Conservation (phyloP, 2,888 invertebrate genomes). For the Dioctria linearis region DNA sequence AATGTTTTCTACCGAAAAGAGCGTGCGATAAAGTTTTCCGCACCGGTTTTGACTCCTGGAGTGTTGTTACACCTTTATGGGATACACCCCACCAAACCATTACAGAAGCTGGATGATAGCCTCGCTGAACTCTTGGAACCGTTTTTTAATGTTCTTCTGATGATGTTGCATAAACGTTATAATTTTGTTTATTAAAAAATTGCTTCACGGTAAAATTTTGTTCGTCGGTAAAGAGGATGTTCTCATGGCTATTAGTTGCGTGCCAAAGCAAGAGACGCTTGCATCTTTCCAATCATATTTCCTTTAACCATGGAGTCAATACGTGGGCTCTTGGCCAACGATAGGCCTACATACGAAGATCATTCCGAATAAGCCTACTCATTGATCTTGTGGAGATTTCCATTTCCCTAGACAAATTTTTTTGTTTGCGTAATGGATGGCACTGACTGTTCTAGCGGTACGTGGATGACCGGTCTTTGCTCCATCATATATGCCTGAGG, state of each 20-base stretch:
- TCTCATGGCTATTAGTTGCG: constrained; percentile 1
- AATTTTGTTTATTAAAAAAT: constrained; percentile 1
- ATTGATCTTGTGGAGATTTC: constrained; percentile 6
- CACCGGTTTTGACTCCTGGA: too few relatives aligned
- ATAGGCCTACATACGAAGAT: neutral
- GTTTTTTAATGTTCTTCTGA: neutral
- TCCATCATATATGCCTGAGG: constrained; percentile 2
- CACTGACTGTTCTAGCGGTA: neutral
- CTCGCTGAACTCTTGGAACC: neutral
- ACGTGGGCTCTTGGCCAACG: neutral
- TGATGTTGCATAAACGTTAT: neutral
- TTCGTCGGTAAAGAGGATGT: constrained; percentile 20
- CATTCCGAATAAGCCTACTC: neutral
- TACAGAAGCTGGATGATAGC: neutral
- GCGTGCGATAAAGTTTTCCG: neutral
- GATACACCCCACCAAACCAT: too few relatives aligned
- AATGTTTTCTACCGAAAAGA: neutral
- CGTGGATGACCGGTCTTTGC: neutral
- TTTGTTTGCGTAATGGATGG: neutral
- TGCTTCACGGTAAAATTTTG: constrained; percentile 16
- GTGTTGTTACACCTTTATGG: too few relatives aligned
- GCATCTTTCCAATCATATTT: too few relatives aligned
- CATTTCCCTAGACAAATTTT: neutral
- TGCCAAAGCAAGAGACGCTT: neutral
- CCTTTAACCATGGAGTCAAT: neutral